Conservation (phyloP, 2,888 invertebrate genomes). For the Conchocele bisecta region DNA sequence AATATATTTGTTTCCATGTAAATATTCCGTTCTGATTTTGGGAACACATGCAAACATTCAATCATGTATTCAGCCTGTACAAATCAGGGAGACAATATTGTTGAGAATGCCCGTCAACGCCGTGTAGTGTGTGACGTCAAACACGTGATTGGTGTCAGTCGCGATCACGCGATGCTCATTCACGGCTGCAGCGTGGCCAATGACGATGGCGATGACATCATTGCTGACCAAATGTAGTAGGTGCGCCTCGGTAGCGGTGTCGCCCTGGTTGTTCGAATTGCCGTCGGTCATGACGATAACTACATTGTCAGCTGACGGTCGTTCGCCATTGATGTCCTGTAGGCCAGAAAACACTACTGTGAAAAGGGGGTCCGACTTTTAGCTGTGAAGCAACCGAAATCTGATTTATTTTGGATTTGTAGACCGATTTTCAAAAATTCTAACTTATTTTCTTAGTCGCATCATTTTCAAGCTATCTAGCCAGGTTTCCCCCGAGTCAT, state of each 20-base stretch:
- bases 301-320: conserved; percentile 42
- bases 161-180: conserved; percentile 41
- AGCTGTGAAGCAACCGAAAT: no score
- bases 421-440: no score
- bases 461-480: no score
- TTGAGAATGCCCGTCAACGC: not conserved
- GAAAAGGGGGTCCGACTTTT: no score
- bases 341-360: no score
- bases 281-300: conserved; percentile 54
- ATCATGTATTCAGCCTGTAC: not conserved
- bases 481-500: no score
- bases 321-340: no score
- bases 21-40: no score
- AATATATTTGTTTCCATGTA: no score
- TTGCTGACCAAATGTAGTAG: conserved; percentile 31
- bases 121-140: conserved; percentile 35
- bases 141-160: conserved; percentile 44
- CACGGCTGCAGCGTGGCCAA: conserved; percentile 35
- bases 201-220: conserved; percentile 47
- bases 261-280: conserved; percentile 29
- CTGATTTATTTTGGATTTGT: no score
- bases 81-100: conserved; percentile 4
- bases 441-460: no score
- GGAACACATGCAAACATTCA: no score
- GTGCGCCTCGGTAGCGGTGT: conserved; percentile 34